Conservation (phyloP, 2,888 invertebrate genomes). For the Molorchus minor region DNA sequence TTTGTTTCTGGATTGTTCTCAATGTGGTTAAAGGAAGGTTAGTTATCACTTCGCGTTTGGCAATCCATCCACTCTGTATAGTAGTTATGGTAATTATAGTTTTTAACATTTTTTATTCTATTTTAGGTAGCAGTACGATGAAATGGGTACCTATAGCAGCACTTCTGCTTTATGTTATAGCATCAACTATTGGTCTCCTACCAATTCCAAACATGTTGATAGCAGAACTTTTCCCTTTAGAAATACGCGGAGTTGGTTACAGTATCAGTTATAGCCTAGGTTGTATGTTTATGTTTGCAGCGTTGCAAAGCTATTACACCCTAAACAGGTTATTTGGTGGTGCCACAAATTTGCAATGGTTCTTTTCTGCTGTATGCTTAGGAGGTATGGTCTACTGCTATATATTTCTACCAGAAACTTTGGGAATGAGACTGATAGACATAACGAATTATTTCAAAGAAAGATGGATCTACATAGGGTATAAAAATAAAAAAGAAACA, state of each 20-base stretch:
- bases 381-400: slow-evolving; percentile 61
- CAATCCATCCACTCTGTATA: not conserved
- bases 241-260: slow-evolving; percentile 67
- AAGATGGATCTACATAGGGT: slow-evolving; percentile 55
- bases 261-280: slow-evolving; percentile 65
- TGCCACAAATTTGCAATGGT: slow-evolving; percentile 66
- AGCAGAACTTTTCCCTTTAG: slow-evolving; percentile 69
- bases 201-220: slow-evolving; percentile 72
- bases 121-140: slow-evolving; percentile 52
- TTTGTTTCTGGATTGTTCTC: slow-evolving; percentile 66
- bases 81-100: not conserved
- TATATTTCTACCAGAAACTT: slow-evolving; percentile 64
- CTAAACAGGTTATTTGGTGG: slow-evolving; percentile 60
- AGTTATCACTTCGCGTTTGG: slow-evolving; percentile 27
- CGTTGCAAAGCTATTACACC: slow-evolving; percentile 65
- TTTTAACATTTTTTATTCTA: slow-evolving; percentile 5
- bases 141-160: slow-evolving; percentile 65
- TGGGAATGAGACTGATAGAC: slow-evolving; percentile 62
- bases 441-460: slow-evolving; percentile 64
- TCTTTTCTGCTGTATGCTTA: slow-evolving; percentile 65
- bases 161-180: slow-evolving; percentile 67
- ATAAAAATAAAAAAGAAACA: slow-evolving; percentile 10
- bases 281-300: slow-evolving; percentile 68
- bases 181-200: slow-evolving; percentile 68
- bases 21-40: slow-evolving; percentile 62